phyloP scores from a whole-genome alignment of 2,113 vertebrate species.

The Columba livia region DNA sequence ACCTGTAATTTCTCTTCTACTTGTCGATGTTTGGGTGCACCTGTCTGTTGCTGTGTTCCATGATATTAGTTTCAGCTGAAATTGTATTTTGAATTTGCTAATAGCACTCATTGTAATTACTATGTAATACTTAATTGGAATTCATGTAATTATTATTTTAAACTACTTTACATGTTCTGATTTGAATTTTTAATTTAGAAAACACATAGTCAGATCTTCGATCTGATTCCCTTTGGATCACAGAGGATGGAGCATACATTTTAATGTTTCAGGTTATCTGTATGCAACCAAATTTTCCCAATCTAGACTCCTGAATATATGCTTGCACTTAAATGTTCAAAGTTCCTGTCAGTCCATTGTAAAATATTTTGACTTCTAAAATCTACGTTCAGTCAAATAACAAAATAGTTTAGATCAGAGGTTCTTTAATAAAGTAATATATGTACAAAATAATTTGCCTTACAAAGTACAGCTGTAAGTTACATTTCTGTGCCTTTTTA shows the following conservation, averaged over 20 bases:
- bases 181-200: conserved; percentile 72
- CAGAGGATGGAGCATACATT: conserved; percentile 15
- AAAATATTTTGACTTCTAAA: background rate
- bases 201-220: conserved; percentile 29
- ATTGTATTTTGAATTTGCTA: conserved; percentile 53
- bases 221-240: conserved; percentile 59
- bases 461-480: background rate
- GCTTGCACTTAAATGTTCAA: background rate
- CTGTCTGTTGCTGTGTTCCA: conserved; percentile 39
- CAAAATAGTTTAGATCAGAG: background rate
- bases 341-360: background rate
- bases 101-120: conserved; percentile 74
- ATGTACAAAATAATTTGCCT: background rate
- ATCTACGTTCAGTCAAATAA: background rate
- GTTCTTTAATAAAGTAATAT: background rate
- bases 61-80: conserved; percentile 25
- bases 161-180: conserved; percentile 64
- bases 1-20: conserved; percentile 7
- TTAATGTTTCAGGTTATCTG: conserved; percentile 22
- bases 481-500: background rate
- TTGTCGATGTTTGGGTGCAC: background rate
- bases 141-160: conserved; percentile 78
- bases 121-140: conserved; percentile 57
- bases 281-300: background rate
- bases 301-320: background rate